Evolutionary conservation across 2,797 vertebrate species (phyloP).

Genomic region (Muscicapa comitata): DNA sequence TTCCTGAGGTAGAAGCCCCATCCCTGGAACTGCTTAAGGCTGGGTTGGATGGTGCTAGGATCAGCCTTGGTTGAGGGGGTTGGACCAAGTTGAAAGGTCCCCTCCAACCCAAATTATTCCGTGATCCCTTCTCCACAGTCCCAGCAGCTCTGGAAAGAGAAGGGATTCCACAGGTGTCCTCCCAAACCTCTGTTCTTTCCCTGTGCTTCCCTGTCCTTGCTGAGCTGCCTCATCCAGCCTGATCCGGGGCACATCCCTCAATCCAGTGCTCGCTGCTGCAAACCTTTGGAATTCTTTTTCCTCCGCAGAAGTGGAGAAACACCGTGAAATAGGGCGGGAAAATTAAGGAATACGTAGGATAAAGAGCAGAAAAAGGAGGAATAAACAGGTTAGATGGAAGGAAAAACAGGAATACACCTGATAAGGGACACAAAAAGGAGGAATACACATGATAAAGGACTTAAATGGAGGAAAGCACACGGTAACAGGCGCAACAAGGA

Average conservation of each 20-base stretch:
- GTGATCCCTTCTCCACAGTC: accelerated
- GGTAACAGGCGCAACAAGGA: neutral
- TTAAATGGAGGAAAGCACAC: neutral
- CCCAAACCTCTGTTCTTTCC: neutral
- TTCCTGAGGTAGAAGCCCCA: neutral
- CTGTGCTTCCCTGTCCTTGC: neutral
- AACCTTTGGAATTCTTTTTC: neutral
- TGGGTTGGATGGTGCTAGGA: neutral
- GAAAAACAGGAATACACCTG: neutral
- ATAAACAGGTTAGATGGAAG: neutral
- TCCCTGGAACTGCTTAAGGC: neutral
- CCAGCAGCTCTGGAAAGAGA: neutral
- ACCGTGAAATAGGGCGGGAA: accelerated
- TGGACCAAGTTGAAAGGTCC: neutral
- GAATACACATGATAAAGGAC: neutral
- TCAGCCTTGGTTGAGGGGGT: neutral
- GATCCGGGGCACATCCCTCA: neutral
- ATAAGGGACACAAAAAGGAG: neutral
- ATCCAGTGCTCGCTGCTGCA: neutral
- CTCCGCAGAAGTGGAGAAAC: neutral
- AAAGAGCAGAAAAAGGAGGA: neutral
- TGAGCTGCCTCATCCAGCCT: neutral
- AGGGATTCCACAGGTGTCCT: neutral
- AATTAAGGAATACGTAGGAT: neutral
- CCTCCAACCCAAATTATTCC: neutral